Evolutionary conservation across 2,113 vertebrate genomes (phyloP), one percentile per base, ranked within the genome.

Genomic region (Vulpes vulpes): DNA sequence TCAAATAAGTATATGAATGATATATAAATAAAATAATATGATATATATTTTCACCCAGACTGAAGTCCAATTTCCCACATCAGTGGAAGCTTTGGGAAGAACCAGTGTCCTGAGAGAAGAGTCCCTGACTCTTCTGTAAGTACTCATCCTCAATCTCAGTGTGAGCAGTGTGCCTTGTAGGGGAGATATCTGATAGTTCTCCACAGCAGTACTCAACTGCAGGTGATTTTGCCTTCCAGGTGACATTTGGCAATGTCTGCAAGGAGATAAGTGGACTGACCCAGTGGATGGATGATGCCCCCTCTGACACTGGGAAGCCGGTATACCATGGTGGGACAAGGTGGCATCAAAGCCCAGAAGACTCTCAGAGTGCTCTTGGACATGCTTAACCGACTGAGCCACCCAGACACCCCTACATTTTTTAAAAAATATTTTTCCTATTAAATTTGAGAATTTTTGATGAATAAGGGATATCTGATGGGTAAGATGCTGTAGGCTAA

Each of bases 391-490:
- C 6, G 43, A 43, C 43, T 43, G 43, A 43, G 43, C 43, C 43
- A 43, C 43, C 43, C 43, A 43, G 43, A 43, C 43, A 43, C 43
- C 43, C 43, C 43, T 43, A 43, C 32, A 69, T n/a, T 69, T 69
- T 3, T 7, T 1, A 43, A 19, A 69, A 69, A 69, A 4, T n/a
- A 8, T 69, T 8, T 19, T 69, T 7, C 53, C 82, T 6, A 30
- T 83, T 92, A 78, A 67, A 83, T 88, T 88, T 78, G 62, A 89
- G 2, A 67, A 57, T 43, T 88, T 82, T 82, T 67, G 35, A 51
- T 91, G 30, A 27, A 23, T 86, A 87, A 73, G 9, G 25, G 60
- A 38, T 69, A 84, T 38, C 20, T 59, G 49, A 74, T 64, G 7
- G 51, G 51, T 74, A 38, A 82, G 76, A 8, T 27, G 23, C 25